Percentiles rank a stretch among this genome's conserved stretches.
Evolutionary conservation across 2,113 vertebrate genomes (phyloP).

Genomic region (Bufo bufo): DNA sequence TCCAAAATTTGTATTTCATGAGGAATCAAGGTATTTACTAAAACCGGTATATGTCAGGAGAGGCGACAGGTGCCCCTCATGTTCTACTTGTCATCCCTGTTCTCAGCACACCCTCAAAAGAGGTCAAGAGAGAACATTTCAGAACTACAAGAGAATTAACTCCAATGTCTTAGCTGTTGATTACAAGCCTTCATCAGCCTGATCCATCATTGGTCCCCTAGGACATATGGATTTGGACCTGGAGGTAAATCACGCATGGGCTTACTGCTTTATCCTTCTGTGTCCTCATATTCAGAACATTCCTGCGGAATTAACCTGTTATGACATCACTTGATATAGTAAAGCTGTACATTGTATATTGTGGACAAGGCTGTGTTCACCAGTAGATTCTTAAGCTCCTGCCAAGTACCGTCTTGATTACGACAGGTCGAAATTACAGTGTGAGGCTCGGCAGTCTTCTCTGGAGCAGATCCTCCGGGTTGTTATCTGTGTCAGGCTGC

Average conservation of each 20-base stretch:
- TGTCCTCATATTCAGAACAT: not conserved
- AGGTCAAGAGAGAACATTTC: not conserved
- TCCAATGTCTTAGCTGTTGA: not conserved
- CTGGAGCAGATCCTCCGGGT: accelerated
- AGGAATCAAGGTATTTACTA: no score
- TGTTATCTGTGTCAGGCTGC: not conserved
- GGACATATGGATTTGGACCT: not conserved
- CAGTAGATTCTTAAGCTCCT: not conserved
- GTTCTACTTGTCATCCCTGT: not conserved
- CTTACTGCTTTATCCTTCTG: not conserved
- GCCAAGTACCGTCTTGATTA: not conserved
- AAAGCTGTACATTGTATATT: not conserved
- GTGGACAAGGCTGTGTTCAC: not conserved
- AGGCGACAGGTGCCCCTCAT: not conserved
- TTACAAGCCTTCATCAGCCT: not conserved
- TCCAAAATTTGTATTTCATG: no score
- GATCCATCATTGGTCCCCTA: not conserved
- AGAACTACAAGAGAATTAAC: not conserved
- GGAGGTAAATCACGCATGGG: not conserved
- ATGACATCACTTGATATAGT: not conserved
- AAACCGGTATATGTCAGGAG: no score
- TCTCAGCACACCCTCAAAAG: not conserved
- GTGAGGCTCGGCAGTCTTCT: not conserved
- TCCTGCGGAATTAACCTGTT: not conserved
- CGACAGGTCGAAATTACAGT: not conserved